Conservation (phyloP, 2,888 invertebrate genomes). For the Sarcophaga variegata region DNA sequence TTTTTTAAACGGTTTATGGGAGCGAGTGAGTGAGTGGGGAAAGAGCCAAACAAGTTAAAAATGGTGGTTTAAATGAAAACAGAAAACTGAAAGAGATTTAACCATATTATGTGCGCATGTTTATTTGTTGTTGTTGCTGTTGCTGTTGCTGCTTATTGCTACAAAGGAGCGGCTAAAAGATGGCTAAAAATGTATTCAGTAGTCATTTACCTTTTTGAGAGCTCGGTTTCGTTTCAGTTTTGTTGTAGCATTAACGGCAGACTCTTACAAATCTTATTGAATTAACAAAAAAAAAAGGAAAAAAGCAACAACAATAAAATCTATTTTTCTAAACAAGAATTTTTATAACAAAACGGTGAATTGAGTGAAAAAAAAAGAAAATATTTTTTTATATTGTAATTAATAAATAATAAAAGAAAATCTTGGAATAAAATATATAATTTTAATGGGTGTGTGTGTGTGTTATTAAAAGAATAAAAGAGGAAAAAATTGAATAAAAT, state of each 20-base stretch:
- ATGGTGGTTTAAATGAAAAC: background rate
- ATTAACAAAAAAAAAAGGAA: background rate
- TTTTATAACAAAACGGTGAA: background rate
- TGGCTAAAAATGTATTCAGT: slow-evolving; percentile 68
- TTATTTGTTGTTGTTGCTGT: slow-evolving; percentile 22
- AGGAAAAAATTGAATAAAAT: slow-evolving; percentile 21
- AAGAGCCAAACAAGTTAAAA: background rate
- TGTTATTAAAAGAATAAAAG: background rate
- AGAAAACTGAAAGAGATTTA: slow-evolving; percentile 19
- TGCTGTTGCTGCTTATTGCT: slow-evolving; percentile 60
- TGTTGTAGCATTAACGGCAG: slow-evolving; percentile 24
- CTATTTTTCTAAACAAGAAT: slow-evolving; percentile 43
- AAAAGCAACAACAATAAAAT: slow-evolving; percentile 6
- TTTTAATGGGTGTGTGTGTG: slow-evolving; percentile 43
- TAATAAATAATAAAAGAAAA: slow-evolving; percentile 18
- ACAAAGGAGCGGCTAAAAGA: slow-evolving; percentile 33
- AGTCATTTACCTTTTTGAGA: slow-evolving; percentile 66
- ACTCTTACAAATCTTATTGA: slow-evolving; percentile 6
- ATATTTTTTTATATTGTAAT: slow-evolving; percentile 63
- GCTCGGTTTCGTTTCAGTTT: slow-evolving; percentile 66
- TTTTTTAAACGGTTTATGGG: no score
- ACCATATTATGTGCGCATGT: slow-evolving; percentile 52
- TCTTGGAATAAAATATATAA: slow-evolving; percentile 70
- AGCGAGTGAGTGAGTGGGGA: background rate
- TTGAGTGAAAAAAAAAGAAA: slow-evolving; percentile 56